phyloP scores from a whole-genome alignment of 2,113 vertebrate genomes.

The Microcebus murinus region DNA sequence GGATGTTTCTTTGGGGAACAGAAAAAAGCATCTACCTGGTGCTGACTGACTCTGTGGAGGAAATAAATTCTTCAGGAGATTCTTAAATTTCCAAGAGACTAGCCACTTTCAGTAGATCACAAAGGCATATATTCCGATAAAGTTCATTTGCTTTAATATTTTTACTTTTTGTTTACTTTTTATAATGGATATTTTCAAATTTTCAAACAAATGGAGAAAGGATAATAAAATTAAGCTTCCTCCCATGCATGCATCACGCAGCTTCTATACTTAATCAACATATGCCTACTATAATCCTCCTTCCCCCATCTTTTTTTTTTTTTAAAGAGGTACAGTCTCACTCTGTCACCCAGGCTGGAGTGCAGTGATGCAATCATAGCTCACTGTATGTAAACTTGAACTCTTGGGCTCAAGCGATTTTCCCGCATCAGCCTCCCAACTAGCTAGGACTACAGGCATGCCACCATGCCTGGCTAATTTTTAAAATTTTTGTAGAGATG shows the following conservation, averaged over 20 bases:
- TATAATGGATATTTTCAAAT: not conserved
- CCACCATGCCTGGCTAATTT: no score
- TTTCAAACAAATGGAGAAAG: conserved; percentile 11
- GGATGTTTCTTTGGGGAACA: conserved; percentile 90
- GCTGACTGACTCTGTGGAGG: conserved; percentile 94
- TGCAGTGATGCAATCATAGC: no score
- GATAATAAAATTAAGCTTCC: not conserved
- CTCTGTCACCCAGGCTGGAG: no score
- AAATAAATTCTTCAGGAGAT: not conserved
- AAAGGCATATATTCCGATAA: not conserved
- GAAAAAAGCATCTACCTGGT: conserved; percentile 91
- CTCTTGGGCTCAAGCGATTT: no score
- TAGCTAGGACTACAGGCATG: no score
- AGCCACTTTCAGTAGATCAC: not conserved
- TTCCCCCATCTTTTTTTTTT: not conserved
- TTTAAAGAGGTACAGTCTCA: no score
- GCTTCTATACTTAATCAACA: not conserved
- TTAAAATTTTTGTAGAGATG: no score
- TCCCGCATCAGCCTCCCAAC: no score
- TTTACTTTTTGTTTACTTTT: not conserved
- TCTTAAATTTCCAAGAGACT: conserved; percentile 18
- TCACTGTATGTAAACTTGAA: no score
- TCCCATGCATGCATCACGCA: not conserved
- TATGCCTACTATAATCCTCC: not conserved
- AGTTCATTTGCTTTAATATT: not conserved